Base-by-base conservation (phyloP, 2,113 vertebrate species). In the Chaenocephalus aceratus region DNA sequence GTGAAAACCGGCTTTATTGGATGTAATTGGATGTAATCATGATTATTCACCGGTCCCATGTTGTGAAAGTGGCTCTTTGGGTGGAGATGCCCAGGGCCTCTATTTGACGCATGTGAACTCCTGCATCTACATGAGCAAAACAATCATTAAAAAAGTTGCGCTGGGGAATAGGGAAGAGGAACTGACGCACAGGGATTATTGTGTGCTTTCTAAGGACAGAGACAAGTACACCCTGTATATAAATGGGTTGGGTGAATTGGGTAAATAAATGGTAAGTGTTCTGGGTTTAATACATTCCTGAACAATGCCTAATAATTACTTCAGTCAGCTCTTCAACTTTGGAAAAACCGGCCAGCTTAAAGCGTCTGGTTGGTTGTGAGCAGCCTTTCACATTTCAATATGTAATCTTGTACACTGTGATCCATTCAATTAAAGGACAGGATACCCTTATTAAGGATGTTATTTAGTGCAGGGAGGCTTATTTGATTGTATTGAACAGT, bases 31-130 rank as follows among this genome's bases (percentile, higher is more conserved):
- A 56, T 14, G 11, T 3, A 14, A 64, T 72, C 0, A 44, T 51
- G 36, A 41, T 41, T 41, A 41, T 51, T 49, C 77, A 93, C 98
- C 94, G 97, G 94, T 98, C 92, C 98, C 98, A 99, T 0, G 97
- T 99, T 75, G 97, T 97, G 77, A 99, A 99, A 23, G 98, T 98
- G 34, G 58, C 93, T 88, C 98, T 95, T 84, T 99, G 98, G 0
- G 97, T 97, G 15, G 98, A 97, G 75, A 99, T 97, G 16, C 98
- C 98, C 56, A 99, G 93, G n/a, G 95, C 95, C 51, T 94, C 93
- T 59, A 99, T 93, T 85, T 99, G 96, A 77, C 65, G 86, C 95
- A 97, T 97, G 72, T 97, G 94, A 63, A 97, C 80, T 68, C 95
- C 96, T 9, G 98, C 96, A 92, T 93, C 98, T 99, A 75, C 30